phyloP scores from a whole-genome alignment of 1,140 invertebrate genomes.

The Drosophila busckii region DNA sequence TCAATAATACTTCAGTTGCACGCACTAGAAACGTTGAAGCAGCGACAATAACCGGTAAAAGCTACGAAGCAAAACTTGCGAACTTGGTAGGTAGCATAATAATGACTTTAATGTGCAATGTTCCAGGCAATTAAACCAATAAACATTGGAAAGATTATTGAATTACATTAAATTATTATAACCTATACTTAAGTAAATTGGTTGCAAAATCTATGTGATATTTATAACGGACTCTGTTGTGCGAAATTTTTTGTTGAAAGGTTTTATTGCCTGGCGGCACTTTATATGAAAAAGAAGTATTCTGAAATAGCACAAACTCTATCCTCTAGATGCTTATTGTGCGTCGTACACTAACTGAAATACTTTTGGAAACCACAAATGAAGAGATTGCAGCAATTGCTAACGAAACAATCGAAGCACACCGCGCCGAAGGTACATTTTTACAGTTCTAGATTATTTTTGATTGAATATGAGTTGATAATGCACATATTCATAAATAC shows the following conservation, averaged over 20 bases:
- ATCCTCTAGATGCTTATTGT: conserved; percentile 90
- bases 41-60: conserved; percentile 70
- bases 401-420: conserved; percentile 82
- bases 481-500: no score
- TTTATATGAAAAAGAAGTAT: conserved; percentile 18
- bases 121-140: conserved; percentile 45
- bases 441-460: conserved; percentile 23
- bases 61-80: conserved; percentile 74
- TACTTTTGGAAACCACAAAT: conserved; percentile 95
- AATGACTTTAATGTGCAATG: conserved; percentile 27
- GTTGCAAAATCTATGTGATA: no score
- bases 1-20: conserved; percentile 1
- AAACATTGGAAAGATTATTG: no score
- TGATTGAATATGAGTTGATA: background rate
- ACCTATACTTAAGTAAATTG: no score
- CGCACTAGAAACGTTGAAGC: conserved; percentile 23
- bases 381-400: conserved; percentile 91
- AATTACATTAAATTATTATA: no score
- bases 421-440: conserved; percentile 75
- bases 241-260: conserved; percentile 1
- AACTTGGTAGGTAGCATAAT: conserved; percentile 71
- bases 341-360: conserved; percentile 91
- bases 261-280: conserved; percentile 53
- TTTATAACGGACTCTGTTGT: no score
- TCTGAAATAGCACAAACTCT: conserved; percentile 32